Evolutionary conservation across 2,797 vertebrate species (phyloP), one percentile per base, ranked within the genome.

Genomic region (Stomatorhinus walkeri): DNA sequence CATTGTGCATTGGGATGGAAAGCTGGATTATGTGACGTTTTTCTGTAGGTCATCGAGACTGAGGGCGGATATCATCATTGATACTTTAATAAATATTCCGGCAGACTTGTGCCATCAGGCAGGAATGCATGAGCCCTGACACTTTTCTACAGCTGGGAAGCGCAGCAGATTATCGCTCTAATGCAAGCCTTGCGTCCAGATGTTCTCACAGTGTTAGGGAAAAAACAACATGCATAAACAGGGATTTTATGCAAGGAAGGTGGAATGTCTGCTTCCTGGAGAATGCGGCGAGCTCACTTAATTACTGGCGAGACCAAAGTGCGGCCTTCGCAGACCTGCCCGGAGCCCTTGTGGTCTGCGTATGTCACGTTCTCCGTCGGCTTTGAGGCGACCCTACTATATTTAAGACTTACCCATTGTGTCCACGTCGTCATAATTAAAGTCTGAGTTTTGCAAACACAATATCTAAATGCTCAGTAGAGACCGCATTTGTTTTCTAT

Each of bases 141-240:
- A 4, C 9, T 9, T 24, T 16, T 24, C 36, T 22, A 22, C 64
- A 88, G 32, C 61, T 85, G 59, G 81, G 12, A 19, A n/a, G 32
- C 48, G 12, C 46, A 9, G 40, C 28, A 32, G 59, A 90, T 40
- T 86, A 86, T 49, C 10, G 19, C 28, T 68, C 52, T 48, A 76
- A 19, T 14, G 52, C n/a, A 43, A 22, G 43, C 89, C 64, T 43
- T 22, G 32, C 28, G n/a, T 54, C 51, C 89, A 89, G 87, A 89
- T 89, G 89, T 88, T 89, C 40, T 22, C 9, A 0, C 24, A 36
- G 43, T 43, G 85, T 56, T 40, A 9, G 14, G 85, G 87, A 48
- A 64, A 68, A 64, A 36, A 32, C 51, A 56, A 54, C 59, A 76
- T 43, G 36, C 68, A 43, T 61, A 61, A 81, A 49, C 12, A 9